These are phyloP conservation scores for Coelopa pilipes DNA, from an alignment of 2,888 invertebrate species.

Conservation along the genomic window DNA sequence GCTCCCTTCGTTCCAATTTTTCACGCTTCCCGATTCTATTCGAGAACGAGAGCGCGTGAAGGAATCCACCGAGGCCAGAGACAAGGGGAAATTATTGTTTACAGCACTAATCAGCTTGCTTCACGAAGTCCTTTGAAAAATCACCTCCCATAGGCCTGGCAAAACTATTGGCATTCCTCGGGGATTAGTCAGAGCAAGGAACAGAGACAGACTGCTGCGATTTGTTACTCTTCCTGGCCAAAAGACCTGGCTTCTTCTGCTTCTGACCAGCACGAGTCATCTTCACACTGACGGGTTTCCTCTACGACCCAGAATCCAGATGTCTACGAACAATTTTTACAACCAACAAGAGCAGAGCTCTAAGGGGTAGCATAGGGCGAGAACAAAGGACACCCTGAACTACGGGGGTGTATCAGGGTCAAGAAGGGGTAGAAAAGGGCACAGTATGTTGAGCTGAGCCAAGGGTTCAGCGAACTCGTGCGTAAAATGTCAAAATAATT, in stretches of 20 bases:
- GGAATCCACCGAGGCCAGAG: not conserved
- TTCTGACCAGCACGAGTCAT: too few species aligned
- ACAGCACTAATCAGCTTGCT: slow-evolving; percentile 27
- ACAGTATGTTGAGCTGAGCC: not conserved
- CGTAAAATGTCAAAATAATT: slow-evolving; percentile 55
- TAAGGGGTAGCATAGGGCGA: not conserved
- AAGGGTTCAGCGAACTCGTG: slow-evolving; percentile 55
- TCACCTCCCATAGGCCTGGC: not conserved
- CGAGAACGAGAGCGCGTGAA: slow-evolving; percentile 15
- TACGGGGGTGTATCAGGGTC: not conserved
- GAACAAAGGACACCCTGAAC: not conserved
- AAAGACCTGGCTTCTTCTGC: not conserved
- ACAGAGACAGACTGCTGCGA: slow-evolving; percentile 1
- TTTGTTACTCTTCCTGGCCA: slow-evolving; percentile 14
- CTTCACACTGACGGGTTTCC: too few species aligned
- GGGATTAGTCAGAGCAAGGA: slow-evolving; percentile 7
- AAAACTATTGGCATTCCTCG: slow-evolving; percentile 33
- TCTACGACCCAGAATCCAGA: too few species aligned
- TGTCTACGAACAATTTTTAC: too few species aligned
- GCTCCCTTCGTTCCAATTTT: slow-evolving; percentile 5
- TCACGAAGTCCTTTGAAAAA: not conserved
- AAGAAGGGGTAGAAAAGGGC: not conserved
- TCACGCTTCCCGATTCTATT: slow-evolving; percentile 31
- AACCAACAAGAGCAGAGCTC: too few species aligned
- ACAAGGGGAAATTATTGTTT: slow-evolving; percentile 28